Evolutionary conservation across 2,113 vertebrate genomes (phyloP), one percentile per base, ranked within the genome.

Genomic region (Stictonetta naevosa): DNA sequence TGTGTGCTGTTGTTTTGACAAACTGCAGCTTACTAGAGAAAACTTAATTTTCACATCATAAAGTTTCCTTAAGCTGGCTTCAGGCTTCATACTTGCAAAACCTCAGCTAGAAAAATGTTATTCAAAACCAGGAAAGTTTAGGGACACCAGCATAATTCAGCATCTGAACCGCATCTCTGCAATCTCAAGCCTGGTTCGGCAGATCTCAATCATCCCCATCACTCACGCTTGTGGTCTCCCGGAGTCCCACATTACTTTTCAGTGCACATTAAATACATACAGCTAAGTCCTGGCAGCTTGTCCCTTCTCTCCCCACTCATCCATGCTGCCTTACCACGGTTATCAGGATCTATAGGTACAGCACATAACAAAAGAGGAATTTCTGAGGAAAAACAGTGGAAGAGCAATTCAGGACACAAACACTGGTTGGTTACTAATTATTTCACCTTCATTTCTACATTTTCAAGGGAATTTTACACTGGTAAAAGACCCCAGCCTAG

Each of bases 21-120:
- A 97, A 97, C 95, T 97, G 83, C 96, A 97, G 92, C 89, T 96
- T 96, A 95, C 92, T 83, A 95, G 60, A 95, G 92, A 97, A 97
- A 97, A 95, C 95, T 96, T 91, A 95, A 96, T 97, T 97, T 97
- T 97, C 94, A 96, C 94, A 96, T 96, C 94, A 96, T 96, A 92
- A 96, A 96, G 80, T 93, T 94, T 95, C 91, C 83, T 96, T 96
- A 96, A 78, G 73, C 71, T 94, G 91, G 71, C 91, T 97, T 95
- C 87, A 81, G 74, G 59, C 94, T 96, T 95, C 90, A 92, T 83
- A 92, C 58, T 90, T 94, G 78, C 60, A 93, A 96, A 96, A 94
- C 84, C 88, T 92, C 94, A 90, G 71, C 74, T 92, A 83, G 64
- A 92, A 96, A 96, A 96, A 94, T 25, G 64, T 92, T 93, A 92